Evolutionary conservation across 2,888 invertebrate genomes (phyloP).

Genomic region (Laspeyria flexula): DNA sequence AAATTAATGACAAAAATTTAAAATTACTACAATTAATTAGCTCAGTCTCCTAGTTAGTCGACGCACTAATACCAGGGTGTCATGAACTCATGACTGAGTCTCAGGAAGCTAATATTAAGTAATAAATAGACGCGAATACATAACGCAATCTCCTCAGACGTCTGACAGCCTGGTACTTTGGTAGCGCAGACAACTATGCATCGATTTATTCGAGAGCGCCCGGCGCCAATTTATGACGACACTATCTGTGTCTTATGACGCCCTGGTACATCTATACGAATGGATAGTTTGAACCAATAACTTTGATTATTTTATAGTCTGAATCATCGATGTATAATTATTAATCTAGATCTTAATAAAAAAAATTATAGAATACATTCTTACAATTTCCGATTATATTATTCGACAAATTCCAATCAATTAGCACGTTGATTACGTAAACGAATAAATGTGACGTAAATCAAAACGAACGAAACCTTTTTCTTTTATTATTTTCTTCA

Average conservation of each 20-base stretch:
- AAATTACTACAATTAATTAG: too few species aligned
- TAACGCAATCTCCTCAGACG: slow-evolving; percentile 38
- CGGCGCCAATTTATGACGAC: slow-evolving; percentile 40
- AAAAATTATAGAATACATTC: too few species aligned
- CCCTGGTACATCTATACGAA: slow-evolving; percentile 15
- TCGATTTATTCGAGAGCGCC: slow-evolving; percentile 41
- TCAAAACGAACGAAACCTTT: too few species aligned
- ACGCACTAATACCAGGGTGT: slow-evolving; percentile 34
- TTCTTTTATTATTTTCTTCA: too few species aligned
- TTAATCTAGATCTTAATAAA: too few species aligned
- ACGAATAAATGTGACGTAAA: too few species aligned
- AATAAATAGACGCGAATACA: slow-evolving; percentile 39
- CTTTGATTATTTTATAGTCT: background rate
- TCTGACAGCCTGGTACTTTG: slow-evolving; percentile 27
- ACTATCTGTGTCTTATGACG: slow-evolving; percentile 28
- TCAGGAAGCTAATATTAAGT: slow-evolving; percentile 21
- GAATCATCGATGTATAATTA: too few species aligned
- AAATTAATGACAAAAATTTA: too few species aligned
- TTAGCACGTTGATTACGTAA: too few species aligned
- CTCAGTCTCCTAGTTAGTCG: slow-evolving; percentile 25
- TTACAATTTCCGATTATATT: too few species aligned
- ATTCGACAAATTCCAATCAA: too few species aligned
- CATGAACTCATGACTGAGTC: slow-evolving; percentile 35
- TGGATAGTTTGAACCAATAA: too few species aligned
- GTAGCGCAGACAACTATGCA: slow-evolving; percentile 27